phyloP scores from a whole-genome alignment of 1,140 invertebrate genomes.

The Hesperophylax magnus region DNA sequence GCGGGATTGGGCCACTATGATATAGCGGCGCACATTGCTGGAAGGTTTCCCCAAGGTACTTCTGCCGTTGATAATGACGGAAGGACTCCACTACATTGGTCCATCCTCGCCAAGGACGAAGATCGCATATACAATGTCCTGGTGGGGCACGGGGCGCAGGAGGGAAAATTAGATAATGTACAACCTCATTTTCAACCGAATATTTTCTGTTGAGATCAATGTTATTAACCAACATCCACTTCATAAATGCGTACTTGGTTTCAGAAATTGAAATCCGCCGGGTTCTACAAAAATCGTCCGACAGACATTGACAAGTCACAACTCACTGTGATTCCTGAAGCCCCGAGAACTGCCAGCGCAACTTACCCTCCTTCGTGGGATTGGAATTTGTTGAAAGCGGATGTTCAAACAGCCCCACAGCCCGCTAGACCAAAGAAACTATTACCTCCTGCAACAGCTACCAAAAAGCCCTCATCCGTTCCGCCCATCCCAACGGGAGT shows the following conservation, averaged over 20 bases:
- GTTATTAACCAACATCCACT: neutral
- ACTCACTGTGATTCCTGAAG: constrained; percentile 82
- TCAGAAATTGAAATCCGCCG: constrained; percentile 86
- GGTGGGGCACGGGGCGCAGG: constrained; percentile 82
- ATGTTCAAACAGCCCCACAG: constrained; percentile 58
- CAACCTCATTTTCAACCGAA: no score
- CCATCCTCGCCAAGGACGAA: constrained; percentile 82
- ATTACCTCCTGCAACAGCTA: neutral
- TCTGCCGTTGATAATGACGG: constrained; percentile 84
- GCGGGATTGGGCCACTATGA: constrained; percentile 83
- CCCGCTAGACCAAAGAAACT: constrained; percentile 38
- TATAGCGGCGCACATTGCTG: constrained; percentile 81
- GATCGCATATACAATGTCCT: constrained; percentile 82
- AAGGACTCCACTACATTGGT: constrained; percentile 92
- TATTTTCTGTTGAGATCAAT: no score
- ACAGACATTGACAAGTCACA: constrained; percentile 80
- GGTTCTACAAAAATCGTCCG: constrained; percentile 82
- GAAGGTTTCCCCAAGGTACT: constrained; percentile 78
- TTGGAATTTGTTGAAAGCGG: constrained; percentile 77
- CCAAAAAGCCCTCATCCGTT: constrained; percentile 8
- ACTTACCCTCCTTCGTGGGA: constrained; percentile 79
- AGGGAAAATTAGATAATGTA: constrained; percentile 86
- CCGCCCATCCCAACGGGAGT: constrained; percentile 2
- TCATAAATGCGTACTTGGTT: neutral
- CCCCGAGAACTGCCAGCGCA: constrained; percentile 80